Evolutionary conservation across 2,113 vertebrate species (phyloP), one percentile per base, ranked within the genome.

Genomic region (Oreotrochilus melanogaster): DNA sequence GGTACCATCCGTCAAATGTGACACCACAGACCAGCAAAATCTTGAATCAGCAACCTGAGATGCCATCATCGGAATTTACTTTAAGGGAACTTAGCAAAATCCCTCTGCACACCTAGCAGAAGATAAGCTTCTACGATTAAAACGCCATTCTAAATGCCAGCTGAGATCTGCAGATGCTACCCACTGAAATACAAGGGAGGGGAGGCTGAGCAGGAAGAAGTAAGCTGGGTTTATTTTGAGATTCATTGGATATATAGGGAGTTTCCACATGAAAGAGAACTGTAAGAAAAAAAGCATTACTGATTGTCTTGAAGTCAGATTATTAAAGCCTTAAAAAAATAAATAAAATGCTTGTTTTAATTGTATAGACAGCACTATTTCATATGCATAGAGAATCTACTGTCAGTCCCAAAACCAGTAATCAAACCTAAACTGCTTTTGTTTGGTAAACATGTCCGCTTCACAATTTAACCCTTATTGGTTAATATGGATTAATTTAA

Each of bases 1-100:
- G 98, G 97, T 98, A 89, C 97, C 98, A 99, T 99, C 98, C 67
- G 98, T 99, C 98, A 98, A 98, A 97, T 94, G 94, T 98, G 98
- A 98, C 98, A 99, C 96, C 96, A 91, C 73, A 95, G 94, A 96
- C 92, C 78, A 91, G 88, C 91, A 98, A 97, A 98, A 97, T 92
- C 97, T 97, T 97, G 98, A 98, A 98, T 98, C 98, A 98, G 98
- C 98, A 98, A 97, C 97, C 96, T 94, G 84, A 97, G 96, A 97
- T 88, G 94, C 98, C 97, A 98, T 98, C 98, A 98, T 95, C 35
- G 51, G 97, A 98, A 97, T 98, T 98, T 97, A 97, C 98, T 98
- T 97, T 97, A 98, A 66, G 88, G 98, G 98, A 97, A 98, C 97
- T 98, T 97, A 97, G 96, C 95, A 87, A 97, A 94, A 97, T 96